These are phyloP conservation scores for Caerostris extrusa DNA, from an alignment of 1,140 invertebrate genomes.

Conservation along the genomic window DNA sequence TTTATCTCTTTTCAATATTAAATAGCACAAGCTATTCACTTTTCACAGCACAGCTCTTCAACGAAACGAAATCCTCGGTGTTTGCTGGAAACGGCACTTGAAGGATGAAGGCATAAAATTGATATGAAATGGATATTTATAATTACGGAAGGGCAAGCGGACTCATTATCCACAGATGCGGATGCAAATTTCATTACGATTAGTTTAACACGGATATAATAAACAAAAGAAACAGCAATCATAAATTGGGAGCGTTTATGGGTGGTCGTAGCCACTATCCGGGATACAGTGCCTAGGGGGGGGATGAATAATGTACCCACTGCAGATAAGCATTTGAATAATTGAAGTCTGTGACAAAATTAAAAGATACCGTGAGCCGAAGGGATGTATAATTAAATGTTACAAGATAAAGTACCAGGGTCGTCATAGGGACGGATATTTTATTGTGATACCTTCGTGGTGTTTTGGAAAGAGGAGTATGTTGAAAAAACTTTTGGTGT, in stretches of 20 bases:
- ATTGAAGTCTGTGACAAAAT: conserved; percentile 70
- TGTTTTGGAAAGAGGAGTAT: not conserved
- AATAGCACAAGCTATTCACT: no score
- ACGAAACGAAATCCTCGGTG: not conserved
- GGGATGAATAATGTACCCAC: conserved; percentile 55
- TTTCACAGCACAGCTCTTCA: no score
- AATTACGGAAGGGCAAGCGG: not conserved
- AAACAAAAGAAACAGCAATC: not conserved
- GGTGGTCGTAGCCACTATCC: not conserved
- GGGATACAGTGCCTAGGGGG: not conserved
- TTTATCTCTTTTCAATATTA: no score
- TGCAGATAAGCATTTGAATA: conserved; percentile 69
- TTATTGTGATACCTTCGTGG: conserved; percentile 18
- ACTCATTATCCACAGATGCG: conserved; percentile 16
- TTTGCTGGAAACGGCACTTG: not conserved
- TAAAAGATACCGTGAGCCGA: conserved; percentile 55
- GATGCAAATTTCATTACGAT: conserved; percentile 32
- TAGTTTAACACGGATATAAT: conserved; percentile 31
- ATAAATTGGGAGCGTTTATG: conserved; percentile 36
- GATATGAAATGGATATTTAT: conserved; percentile 28
- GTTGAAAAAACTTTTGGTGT: not conserved
- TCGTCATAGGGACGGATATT: conserved; percentile 41
- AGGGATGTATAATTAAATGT: conserved; percentile 70
- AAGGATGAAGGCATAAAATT: not conserved
- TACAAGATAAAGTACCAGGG: conserved; percentile 70